Percentiles rank a stretch among this genome's conserved stretches.
phyloP scores from a whole-genome alignment of 2,113 vertebrate species.

The Platysteira castanea region DNA sequence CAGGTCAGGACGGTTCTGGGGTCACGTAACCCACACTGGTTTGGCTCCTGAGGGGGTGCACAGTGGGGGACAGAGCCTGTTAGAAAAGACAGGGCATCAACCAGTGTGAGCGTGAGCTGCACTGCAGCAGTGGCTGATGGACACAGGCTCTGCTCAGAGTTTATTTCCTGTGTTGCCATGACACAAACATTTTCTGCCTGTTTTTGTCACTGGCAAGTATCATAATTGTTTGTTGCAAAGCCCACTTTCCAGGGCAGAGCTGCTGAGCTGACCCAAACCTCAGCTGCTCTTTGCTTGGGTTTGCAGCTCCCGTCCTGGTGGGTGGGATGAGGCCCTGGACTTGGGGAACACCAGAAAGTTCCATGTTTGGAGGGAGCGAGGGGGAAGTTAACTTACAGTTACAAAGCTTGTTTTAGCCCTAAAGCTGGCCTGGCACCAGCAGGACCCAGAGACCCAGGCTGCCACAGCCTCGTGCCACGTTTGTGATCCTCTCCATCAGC shows the following conservation, averaged over 20 bases:
- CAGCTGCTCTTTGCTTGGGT: background rate
- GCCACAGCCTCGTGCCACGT: background rate
- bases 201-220: constrained; percentile 26
- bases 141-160: background rate
- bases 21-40: fast-evolving
- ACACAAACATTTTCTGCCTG: background rate
- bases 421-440: background rate
- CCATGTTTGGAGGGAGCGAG: background rate
- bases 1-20: background rate
- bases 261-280: constrained; percentile 8
- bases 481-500: background rate
- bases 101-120: background rate
- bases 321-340: background rate
- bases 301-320: background rate
- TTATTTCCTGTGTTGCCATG: constrained; percentile 23
- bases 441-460: background rate
- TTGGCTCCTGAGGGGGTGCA: background rate
- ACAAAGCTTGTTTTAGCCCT: background rate
- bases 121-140: background rate
- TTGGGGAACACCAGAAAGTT: background rate
- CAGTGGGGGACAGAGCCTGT: fast-evolving
- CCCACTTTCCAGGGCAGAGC: background rate
- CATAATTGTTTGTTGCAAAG: background rate
- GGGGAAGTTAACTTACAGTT: background rate
- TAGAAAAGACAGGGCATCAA: background rate